phyloP scores from a whole-genome alignment of 2,113 vertebrate species.

The Callospermophilus lateralis region DNA sequence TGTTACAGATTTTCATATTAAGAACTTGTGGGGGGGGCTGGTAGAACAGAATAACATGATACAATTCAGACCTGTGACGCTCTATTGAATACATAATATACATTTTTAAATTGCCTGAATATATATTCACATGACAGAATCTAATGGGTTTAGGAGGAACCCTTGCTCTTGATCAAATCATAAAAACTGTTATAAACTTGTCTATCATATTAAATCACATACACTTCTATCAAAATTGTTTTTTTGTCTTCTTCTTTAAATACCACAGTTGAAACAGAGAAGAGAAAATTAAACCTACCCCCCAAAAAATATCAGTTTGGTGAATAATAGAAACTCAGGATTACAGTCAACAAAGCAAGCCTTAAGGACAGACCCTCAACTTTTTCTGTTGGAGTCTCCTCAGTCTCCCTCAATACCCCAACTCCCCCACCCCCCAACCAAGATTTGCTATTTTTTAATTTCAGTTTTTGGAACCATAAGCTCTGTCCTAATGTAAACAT shows the following conservation, averaged over 20 bases:
- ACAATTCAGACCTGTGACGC: constrained; percentile 81
- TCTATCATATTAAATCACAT: constrained; percentile 84
- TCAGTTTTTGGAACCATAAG: constrained; percentile 23
- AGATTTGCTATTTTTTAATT: constrained; percentile 32
- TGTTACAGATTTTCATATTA: constrained; percentile 75
- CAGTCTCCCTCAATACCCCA: background rate
- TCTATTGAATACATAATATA: constrained; percentile 85
- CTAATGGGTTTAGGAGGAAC: constrained; percentile 85
- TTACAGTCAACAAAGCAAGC: constrained; percentile 13
- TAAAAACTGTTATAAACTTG: constrained; percentile 88
- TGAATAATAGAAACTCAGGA: background rate
- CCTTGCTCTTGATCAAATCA: constrained; percentile 88
- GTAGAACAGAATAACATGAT: constrained; percentile 78
- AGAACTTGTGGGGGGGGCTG: constrained; percentile 24
- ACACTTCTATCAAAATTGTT: constrained; percentile 80
- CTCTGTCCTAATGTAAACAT: constrained; percentile 31
- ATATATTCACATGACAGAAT: constrained; percentile 85
- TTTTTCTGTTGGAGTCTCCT: background rate
- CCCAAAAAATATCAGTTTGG: background rate
- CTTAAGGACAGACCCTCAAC: background rate
- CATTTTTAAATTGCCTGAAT: constrained; percentile 87
- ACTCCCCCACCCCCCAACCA: no score
- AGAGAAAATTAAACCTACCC: constrained; percentile 75
- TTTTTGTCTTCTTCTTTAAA: constrained; percentile 82
- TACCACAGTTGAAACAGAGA: constrained; percentile 74